Conservation (phyloP, 1,140 invertebrate genomes). For the Druon quercuslanigerum region DNA sequence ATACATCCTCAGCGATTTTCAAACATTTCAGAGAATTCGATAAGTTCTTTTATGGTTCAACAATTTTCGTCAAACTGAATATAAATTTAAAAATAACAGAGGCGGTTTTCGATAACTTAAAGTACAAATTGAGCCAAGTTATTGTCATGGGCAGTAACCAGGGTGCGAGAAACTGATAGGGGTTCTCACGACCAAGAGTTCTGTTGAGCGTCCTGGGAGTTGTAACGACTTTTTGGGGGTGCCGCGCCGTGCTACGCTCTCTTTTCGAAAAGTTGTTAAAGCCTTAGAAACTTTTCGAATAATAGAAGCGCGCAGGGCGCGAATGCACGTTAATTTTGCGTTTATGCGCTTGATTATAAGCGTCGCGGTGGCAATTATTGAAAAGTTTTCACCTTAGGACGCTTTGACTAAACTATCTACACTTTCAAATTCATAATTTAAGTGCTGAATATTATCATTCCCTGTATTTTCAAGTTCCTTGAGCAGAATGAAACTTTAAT, state of each 20-base stretch:
- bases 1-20: too few species aligned
- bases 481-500: not conserved
- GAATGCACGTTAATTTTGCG: slow-evolving; percentile 65
- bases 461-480: not conserved
- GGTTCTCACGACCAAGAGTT: slow-evolving; percentile 50
- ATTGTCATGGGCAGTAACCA: slow-evolving; percentile 58
- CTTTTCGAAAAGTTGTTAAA: slow-evolving; percentile 69
- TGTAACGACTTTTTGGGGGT: slow-evolving; percentile 71
- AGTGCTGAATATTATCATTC: slow-evolving; percentile 19
- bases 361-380: slow-evolving; percentile 64
- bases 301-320: slow-evolving; percentile 60
- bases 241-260: slow-evolving; percentile 54
- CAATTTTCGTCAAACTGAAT: slow-evolving; percentile 57
- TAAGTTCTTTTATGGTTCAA: slow-evolving; percentile 37
- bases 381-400: slow-evolving; percentile 61
- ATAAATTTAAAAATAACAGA: slow-evolving; percentile 62
- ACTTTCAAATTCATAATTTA: slow-evolving; percentile 37
- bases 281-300: slow-evolving; percentile 68
- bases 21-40: too few species aligned
- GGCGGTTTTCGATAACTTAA: slow-evolving; percentile 59
- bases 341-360: slow-evolving; percentile 68
- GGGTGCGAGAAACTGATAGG: slow-evolving; percentile 43
- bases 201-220: slow-evolving; percentile 59
- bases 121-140: slow-evolving; percentile 66
- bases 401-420: slow-evolving; percentile 48